phyloP scores from a whole-genome alignment of 2,797 vertebrate genomes.

The Pagetopsis macropterus region DNA sequence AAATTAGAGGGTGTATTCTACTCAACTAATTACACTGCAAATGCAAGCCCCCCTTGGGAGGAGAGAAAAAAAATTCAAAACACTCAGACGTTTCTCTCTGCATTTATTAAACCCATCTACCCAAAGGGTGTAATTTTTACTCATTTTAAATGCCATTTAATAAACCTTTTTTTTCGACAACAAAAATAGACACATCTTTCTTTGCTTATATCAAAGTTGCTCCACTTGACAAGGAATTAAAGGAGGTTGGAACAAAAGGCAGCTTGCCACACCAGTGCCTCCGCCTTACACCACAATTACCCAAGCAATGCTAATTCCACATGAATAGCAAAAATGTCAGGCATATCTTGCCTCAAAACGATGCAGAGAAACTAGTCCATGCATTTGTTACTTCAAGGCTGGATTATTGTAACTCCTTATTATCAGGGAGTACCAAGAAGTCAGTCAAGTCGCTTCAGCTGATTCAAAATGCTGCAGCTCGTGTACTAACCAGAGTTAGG shows the following conservation, averaged over 20 bases:
- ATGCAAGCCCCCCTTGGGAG: slow-evolving; percentile 61
- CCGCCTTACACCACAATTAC: not conserved
- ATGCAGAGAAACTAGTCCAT: too few relatives aligned
- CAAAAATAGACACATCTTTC: slow-evolving; percentile 11
- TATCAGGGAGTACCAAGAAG: too few relatives aligned
- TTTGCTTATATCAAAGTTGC: slow-evolving; percentile 27
- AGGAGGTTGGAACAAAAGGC: slow-evolving; percentile 12
- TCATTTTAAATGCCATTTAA: slow-evolving; percentile 45
- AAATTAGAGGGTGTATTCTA: slow-evolving; percentile 73
- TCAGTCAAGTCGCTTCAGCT: too few relatives aligned
- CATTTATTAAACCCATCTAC: slow-evolving; percentile 59
- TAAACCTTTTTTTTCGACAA: not conserved
- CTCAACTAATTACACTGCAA: slow-evolving; percentile 80
- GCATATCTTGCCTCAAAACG: too few relatives aligned
- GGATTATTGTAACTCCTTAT: too few relatives aligned
- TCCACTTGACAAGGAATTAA: slow-evolving; percentile 19
- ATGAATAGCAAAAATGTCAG: not conserved
- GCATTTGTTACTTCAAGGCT: too few relatives aligned
- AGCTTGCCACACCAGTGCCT: slow-evolving; percentile 3
- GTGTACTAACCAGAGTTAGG: too few relatives aligned
- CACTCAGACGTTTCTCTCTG: slow-evolving; percentile 43
- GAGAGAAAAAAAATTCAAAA: slow-evolving; percentile 41
- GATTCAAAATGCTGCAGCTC: too few relatives aligned
- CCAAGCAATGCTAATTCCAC: not conserved
- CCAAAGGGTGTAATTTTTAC: slow-evolving; percentile 49